These are phyloP conservation scores for Gorsachius magnificus DNA, from an alignment of 2,797 vertebrate species.

Conservation along the genomic window DNA sequence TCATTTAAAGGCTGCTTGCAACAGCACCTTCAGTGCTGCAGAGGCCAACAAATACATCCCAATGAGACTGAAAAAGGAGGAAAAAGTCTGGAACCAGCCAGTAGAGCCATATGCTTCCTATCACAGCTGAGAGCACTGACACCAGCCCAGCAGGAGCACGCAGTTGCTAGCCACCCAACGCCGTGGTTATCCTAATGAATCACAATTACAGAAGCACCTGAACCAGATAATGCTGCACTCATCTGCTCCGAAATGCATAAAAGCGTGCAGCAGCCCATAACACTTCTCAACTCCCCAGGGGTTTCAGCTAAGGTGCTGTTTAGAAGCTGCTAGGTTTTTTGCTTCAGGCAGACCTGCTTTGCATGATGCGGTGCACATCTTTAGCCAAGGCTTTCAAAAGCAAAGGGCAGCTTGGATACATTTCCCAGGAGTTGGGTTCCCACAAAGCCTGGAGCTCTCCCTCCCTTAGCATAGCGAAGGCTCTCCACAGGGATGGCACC, in stretches of 20 bases:
- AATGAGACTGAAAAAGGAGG: neutral
- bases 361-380: accelerated
- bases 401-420: neutral
- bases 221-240: neutral
- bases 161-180: neutral
- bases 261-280: neutral
- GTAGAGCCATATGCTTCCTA: neutral
- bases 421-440: neutral
- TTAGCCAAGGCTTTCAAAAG: neutral
- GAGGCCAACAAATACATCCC: neutral
- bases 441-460: neutral
- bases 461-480: neutral
- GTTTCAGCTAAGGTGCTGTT: neutral
- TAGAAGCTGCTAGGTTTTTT: neutral
- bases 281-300: neutral
- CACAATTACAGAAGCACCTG: neutral
- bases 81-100: neutral
- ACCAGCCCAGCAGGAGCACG: neutral
- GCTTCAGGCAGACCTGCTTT: neutral
- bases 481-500: neutral
- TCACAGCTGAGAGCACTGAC: neutral
- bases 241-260: neutral
- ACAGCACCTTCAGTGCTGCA: neutral
- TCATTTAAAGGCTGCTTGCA: neutral
- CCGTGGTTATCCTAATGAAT: neutral